These are phyloP conservation scores for Thera britannica DNA, from an alignment of 2,888 invertebrate species.

Conservation along the genomic window DNA sequence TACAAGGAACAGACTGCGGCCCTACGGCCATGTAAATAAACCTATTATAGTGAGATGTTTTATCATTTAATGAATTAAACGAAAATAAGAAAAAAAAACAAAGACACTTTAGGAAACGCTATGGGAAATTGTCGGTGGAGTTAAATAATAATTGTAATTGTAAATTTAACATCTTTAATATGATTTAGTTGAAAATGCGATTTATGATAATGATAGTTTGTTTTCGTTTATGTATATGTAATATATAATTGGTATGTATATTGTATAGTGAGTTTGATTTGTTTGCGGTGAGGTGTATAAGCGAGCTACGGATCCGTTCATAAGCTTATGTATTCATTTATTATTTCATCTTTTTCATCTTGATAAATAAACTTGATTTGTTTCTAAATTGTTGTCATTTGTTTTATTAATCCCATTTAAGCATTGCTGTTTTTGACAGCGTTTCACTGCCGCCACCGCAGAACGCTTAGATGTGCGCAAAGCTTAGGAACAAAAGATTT, in stretches of 20 bases:
- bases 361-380: slow-evolving; percentile 85
- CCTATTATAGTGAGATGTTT: slow-evolving; percentile 80
- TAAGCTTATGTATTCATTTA: slow-evolving; percentile 74
- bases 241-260: slow-evolving; percentile 55
- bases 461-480: no score
- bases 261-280: slow-evolving; percentile 51
- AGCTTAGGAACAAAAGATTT: no score
- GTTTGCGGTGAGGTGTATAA: slow-evolving; percentile 51
- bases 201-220: slow-evolving; percentile 50
- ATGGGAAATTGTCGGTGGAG: slow-evolving; percentile 72
- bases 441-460: no score
- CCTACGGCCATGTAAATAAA: slow-evolving; percentile 73
- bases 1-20: slow-evolving; percentile 78
- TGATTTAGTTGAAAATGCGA: slow-evolving; percentile 65
- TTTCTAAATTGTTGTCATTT: slow-evolving; percentile 80
- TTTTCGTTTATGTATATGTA: slow-evolving; percentile 65
- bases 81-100: slow-evolving; percentile 64
- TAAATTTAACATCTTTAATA: slow-evolving; percentile 69
- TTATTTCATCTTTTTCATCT: slow-evolving; percentile 84
- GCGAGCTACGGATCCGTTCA: slow-evolving; percentile 70
- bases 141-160: slow-evolving; percentile 61
- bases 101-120: slow-evolving; percentile 73
- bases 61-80: slow-evolving; percentile 73
- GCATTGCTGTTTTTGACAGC: background rate
- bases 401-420: slow-evolving; percentile 45